These are phyloP conservation scores for Drosophila albomicans DNA, from an alignment of 1,140 invertebrate genomes.

Conservation along the genomic window DNA sequence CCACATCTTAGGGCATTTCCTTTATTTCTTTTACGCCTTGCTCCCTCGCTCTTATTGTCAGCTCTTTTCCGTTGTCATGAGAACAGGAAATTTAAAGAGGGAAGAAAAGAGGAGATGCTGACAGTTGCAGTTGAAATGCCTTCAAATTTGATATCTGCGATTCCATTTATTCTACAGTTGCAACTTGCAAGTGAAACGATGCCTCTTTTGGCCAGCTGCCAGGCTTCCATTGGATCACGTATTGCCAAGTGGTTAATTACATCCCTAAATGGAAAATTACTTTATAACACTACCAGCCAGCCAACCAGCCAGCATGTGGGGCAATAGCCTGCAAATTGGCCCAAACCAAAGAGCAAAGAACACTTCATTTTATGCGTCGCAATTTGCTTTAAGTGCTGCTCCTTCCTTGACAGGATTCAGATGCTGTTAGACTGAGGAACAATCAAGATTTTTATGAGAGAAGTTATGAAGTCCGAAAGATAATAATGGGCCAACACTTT, in stretches of 20 bases:
- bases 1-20: conserved; percentile 55
- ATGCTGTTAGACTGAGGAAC: conserved; percentile 24
- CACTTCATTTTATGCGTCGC: conserved; percentile 52
- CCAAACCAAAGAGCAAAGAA: conserved; percentile 14
- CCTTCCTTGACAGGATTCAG: background rate
- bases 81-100: background rate
- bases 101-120: background rate
- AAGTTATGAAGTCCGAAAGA: conserved; percentile 84
- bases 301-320: conserved; percentile 24
- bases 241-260: conserved; percentile 65
- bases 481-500: conserved; percentile 84
- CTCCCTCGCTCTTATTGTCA: conserved; percentile 17
- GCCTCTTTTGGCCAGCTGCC: conserved; percentile 22
- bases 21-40: conserved; percentile 41
- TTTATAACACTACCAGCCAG: background rate
- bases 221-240: conserved; percentile 56
- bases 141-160: conserved; percentile 40
- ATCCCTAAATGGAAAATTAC: conserved; percentile 72
- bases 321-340: conserved; percentile 29
- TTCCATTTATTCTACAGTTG: background rate
- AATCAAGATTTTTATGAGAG: conserved; percentile 68
- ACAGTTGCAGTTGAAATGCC: conserved; percentile 50
- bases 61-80: conserved; percentile 15
- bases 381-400: conserved; percentile 44
- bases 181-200: background rate